Evolutionary conservation across 1,140 invertebrate species (phyloP).

Genomic region (Brachionus sp.): DNA sequence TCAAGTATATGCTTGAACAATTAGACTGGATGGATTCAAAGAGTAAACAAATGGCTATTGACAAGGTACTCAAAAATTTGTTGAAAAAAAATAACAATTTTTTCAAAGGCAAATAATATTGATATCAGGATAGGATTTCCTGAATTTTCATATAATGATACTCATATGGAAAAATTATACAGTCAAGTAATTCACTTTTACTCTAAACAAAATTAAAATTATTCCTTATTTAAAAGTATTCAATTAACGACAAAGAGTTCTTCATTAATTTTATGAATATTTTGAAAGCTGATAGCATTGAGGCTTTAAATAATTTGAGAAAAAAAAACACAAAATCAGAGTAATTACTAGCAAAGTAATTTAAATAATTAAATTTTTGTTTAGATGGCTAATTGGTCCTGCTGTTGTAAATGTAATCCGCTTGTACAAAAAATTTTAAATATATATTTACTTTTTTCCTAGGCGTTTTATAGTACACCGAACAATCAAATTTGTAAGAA

Average conservation of each 20-base stretch:
- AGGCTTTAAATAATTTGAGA: constrained; percentile 56
- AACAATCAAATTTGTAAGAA: constrained; percentile 81
- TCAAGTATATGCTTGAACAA: constrained; percentile 69
- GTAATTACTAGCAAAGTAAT: background rate
- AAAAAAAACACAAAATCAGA: background rate
- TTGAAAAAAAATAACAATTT: background rate
- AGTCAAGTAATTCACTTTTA: constrained; percentile 62
- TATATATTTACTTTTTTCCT: no score
- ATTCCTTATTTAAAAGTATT: constrained; percentile 69
- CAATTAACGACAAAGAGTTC: constrained; percentile 63
- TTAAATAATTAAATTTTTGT: background rate
- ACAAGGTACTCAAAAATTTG: constrained; percentile 65
- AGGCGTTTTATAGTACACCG: constrained; percentile 91
- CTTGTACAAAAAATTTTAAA: no score
- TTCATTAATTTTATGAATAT: constrained; percentile 24
- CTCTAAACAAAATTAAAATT: constrained; percentile 70
- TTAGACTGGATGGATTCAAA: constrained; percentile 77
- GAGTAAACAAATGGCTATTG: constrained; percentile 72
- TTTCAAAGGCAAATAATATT: background rate
- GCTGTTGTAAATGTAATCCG: constrained; percentile 84
- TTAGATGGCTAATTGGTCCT: constrained; percentile 81
- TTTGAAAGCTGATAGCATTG: constrained; percentile 51
- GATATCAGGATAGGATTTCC: constrained; percentile 36
- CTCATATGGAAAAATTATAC: background rate
- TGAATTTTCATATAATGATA: constrained; percentile 27